Conservation (phyloP, 2,888 invertebrate genomes). For the Parochlus steinenii region DNA sequence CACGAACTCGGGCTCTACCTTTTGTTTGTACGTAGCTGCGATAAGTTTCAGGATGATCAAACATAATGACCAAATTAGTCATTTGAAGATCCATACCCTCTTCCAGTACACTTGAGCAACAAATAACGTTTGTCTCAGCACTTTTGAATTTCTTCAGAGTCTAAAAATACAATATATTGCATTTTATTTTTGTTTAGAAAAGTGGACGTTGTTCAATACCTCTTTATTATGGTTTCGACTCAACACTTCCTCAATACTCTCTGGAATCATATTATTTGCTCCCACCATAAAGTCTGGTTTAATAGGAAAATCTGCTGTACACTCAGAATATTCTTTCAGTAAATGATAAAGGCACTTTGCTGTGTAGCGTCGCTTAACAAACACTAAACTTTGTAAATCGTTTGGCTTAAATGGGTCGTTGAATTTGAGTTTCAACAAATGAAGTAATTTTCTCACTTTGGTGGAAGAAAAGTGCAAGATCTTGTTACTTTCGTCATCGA, state of each 20-base stretch:
- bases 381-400: constrained; percentile 25
- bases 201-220: constrained; percentile 16
- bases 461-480: constrained; percentile 43
- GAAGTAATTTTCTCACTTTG: constrained; percentile 44
- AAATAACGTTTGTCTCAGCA: constrained; percentile 43
- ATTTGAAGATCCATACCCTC: constrained; percentile 77
- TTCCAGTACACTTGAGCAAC: constrained; percentile 69
- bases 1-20: constrained; percentile 56
- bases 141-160: constrained; percentile 38
- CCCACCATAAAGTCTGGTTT: constrained; percentile 60
- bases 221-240: constrained; percentile 21
- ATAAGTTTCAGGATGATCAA: constrained; percentile 52
- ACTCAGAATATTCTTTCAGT: constrained; percentile 34
- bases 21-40: constrained; percentile 80
- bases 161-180: no score
- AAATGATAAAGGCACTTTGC: constrained; percentile 59
- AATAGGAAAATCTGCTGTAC: constrained; percentile 36
- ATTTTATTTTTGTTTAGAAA: no score
- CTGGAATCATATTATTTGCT: constrained; percentile 16
- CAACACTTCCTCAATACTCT: constrained; percentile 20
- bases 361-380: constrained; percentile 39
- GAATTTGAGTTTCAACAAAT: constrained; percentile 41
- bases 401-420: constrained; percentile 21
- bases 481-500: constrained; percentile 15
- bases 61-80: constrained; percentile 65